Conservation (phyloP, 2,888 invertebrate genomes). For the Globia sparganii region DNA sequence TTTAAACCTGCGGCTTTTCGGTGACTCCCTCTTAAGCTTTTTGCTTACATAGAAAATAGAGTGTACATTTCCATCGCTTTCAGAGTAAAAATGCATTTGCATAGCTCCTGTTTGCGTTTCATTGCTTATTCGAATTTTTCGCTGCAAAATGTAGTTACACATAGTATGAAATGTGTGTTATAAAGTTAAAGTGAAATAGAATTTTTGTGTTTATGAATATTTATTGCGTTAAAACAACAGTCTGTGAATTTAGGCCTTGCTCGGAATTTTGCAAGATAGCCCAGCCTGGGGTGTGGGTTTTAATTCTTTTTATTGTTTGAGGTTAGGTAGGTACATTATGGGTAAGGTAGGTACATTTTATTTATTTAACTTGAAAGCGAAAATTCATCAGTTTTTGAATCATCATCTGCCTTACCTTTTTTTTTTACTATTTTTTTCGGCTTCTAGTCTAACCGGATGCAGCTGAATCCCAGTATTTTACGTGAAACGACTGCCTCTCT, state of each 20-base stretch:
- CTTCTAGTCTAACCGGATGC: too few relatives aligned
- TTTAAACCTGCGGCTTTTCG: conserved; percentile 70
- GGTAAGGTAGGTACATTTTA: background rate
- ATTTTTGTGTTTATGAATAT: conserved; percentile 41
- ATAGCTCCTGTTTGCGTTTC: conserved; percentile 47
- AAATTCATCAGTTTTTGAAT: background rate
- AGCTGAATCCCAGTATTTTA: too few relatives aligned
- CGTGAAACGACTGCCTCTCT: too few relatives aligned
- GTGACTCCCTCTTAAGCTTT: conserved; percentile 64
- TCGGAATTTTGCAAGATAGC: background rate
- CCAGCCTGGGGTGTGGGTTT: too few relatives aligned
- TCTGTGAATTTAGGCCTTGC: background rate
- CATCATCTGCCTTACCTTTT: background rate
- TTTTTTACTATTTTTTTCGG: too few relatives aligned
- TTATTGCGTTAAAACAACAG: conserved; percentile 15
- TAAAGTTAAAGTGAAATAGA: conserved; percentile 23
- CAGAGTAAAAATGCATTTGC: conserved; percentile 60
- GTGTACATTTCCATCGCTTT: conserved; percentile 44
- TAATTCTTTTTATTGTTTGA: background rate
- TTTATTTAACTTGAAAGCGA: background rate
- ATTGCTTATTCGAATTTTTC: conserved; percentile 40
- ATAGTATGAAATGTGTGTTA: conserved; percentile 9
- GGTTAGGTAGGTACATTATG: background rate
- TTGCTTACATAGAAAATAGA: conserved; percentile 58
- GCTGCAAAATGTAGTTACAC: background rate